Percentiles rank a stretch among this genome's conserved stretches.
phyloP scores from a whole-genome alignment of 2,888 invertebrate species.

The Amblyjoppa fuscipennis region DNA sequence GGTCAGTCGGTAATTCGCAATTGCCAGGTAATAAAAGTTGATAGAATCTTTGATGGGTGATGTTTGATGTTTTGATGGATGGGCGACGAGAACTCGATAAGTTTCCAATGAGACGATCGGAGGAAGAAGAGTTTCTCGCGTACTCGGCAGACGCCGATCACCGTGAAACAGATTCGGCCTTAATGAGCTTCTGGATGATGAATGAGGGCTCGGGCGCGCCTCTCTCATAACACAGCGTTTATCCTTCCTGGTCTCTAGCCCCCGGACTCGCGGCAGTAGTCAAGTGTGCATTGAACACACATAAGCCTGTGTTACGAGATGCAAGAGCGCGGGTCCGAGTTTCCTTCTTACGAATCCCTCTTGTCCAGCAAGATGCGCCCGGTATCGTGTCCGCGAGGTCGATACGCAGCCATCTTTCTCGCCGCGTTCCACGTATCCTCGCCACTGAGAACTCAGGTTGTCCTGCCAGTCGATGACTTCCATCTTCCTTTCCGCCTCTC shows the following conservation, averaged over 20 bases:
- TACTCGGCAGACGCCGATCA: conserved; percentile 81
- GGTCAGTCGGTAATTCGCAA: conserved; percentile 16
- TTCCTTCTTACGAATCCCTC: conserved; percentile 36
- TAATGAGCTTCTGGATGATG: conserved; percentile 86
- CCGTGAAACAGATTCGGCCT: conserved; percentile 85
- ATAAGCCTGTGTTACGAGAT: conserved; percentile 40
- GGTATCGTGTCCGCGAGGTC: conserved; percentile 59
- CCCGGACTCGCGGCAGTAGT: conserved; percentile 50
- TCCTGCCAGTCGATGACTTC: conserved; percentile 69
- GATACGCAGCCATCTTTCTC: conserved; percentile 67
- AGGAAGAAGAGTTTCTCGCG: conserved; percentile 69
- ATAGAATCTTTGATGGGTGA: neutral
- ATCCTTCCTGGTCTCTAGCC: conserved; percentile 72
- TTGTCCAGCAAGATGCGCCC: conserved; percentile 59
- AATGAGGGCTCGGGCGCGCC: conserved; percentile 86
- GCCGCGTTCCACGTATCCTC: conserved; percentile 19
- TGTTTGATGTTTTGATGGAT: conserved; percentile 4
- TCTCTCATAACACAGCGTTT: conserved; percentile 78
- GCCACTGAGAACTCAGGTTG: conserved; percentile 38
- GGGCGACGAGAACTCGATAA: conserved; percentile 42
- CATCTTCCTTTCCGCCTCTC: conserved; percentile 60
- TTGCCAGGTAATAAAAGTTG: neutral
- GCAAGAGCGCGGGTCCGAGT: conserved; percentile 37
- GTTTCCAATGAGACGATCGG: conserved; percentile 60
- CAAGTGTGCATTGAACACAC: conserved; percentile 71